phyloP scores from a whole-genome alignment of 2,797 vertebrate species.

The Remorina albescens region DNA sequence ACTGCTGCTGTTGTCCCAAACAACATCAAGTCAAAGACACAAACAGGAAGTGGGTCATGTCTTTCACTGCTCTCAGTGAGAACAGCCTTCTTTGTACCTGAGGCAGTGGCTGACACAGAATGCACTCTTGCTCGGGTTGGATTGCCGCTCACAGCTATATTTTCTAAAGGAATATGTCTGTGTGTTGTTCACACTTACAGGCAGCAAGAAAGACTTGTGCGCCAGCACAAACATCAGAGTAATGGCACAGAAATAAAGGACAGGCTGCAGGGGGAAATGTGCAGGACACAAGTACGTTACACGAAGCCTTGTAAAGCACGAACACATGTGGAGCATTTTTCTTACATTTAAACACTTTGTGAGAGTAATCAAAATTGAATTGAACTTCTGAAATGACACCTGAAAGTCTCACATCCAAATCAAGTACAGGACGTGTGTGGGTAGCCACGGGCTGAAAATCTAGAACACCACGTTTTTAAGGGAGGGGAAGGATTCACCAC shows the following conservation, averaged over 20 bases:
- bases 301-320: no score
- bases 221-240: background rate
- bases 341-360: background rate
- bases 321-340: background rate
- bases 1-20: background rate
- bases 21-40: background rate
- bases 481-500: background rate
- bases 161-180: conserved; percentile 28
- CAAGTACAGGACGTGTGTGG: no score
- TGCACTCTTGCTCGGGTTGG: conserved; percentile 1
- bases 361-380: background rate
- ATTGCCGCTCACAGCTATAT: conserved; percentile 1
- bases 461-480: background rate
- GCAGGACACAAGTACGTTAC: no score
- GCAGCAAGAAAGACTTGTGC: conserved; percentile 15
- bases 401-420: no score
- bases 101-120: background rate
- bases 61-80: background rate
- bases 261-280: background rate
- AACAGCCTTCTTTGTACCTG: background rate
- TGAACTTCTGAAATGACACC: no score
- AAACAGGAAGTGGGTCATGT: conserved; percentile 18
- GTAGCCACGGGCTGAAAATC: no score
- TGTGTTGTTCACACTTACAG: conserved; percentile 31
- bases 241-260: background rate